Evolutionary conservation across 1,140 invertebrate genomes (phyloP), one percentile per base, ranked within the genome.

Genomic region (Apolygus lucorum): DNA sequence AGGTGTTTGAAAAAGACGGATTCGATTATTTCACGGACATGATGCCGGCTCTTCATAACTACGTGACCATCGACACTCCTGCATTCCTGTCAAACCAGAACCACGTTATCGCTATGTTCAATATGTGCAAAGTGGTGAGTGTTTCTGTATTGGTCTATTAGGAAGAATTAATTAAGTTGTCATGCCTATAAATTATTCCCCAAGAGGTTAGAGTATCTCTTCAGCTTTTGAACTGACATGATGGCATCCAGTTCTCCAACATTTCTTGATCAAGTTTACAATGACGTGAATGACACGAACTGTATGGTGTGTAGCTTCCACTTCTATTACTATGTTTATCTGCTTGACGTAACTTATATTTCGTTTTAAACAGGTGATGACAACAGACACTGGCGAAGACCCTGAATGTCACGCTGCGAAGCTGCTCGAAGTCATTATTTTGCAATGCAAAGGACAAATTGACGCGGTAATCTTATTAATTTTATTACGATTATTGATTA

Each of bases 21-120:
- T 87, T 91, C 69, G 95, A 98, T 78, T 99, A 97, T 82, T 99
- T 99, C 78, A 93, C 90, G 54, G 97, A 99, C 75, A 98, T 99
- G 90, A 98, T 99, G 95, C 95, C 96, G 29, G 90, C 93, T 1
- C 83, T 99, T 17, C 95, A 99, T 78, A 98, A 98, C 81, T 99
- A 98, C 78, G 88, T 99, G 27, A 97, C 94, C 1, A 90, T 98
- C 11, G 96, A 99, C 79, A 95, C 94, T 2, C 86, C 88, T 52
- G 91, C 90, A 14, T 99, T 99, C 78, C 81, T 99, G 1, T 89
- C 92, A 0, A 91, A 96, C 78, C 88, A 93, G 76, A 89, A 93
- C 77, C 86, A 95, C 73, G 82, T 99, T 72, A 78, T 96, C 74
- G 93, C 93, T 28, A 90, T 99, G 78, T 95, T 93, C 74, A 93